Percentiles rank a stretch among this genome's conserved stretches.
These are phyloP conservation scores for Tetragnatha versicolor DNA, from an alignment of 1,140 invertebrate genomes.

Conservation along the genomic window DNA sequence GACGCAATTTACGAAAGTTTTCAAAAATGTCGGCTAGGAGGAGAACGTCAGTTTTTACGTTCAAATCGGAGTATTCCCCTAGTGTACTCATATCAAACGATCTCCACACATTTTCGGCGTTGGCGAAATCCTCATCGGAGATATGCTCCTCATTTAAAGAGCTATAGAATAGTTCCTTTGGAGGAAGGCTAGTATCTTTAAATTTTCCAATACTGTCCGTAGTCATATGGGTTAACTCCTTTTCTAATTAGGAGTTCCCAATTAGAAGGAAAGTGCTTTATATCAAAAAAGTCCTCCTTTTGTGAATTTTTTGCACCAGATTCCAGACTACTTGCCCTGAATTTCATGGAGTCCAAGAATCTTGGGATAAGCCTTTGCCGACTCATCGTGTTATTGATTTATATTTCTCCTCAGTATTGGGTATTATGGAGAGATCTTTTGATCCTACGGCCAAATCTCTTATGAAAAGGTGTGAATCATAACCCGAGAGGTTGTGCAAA, in stretches of 20 bases:
- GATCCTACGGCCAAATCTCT: not conserved
- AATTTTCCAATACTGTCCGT: not conserved
- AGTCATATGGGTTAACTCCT: no score
- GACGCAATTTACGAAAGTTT: not conserved
- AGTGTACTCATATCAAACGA: not conserved
- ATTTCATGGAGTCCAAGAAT: no score
- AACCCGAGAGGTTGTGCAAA: conserved; percentile 54
- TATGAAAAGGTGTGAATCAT: not conserved
- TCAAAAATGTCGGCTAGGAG: not conserved
- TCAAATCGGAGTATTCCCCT: no score
- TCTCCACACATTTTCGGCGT: not conserved
- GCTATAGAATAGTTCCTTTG: not conserved
- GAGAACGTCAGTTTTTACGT: no score
- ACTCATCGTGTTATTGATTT: no score
- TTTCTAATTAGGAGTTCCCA: no score
- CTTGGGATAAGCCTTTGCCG: no score
- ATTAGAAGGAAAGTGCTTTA: not conserved
- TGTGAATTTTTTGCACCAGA: not conserved
- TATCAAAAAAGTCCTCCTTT: not conserved
- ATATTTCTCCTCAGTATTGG: conserved; percentile 54
- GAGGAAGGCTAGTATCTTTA: not conserved
- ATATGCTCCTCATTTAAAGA: no score
- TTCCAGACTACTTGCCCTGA: not conserved
- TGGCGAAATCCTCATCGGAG: not conserved
- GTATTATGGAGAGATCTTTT: not conserved